Evolutionary conservation across 2,797 vertebrate species (phyloP).

Genomic region (Lindbergichthys nudifrons): DNA sequence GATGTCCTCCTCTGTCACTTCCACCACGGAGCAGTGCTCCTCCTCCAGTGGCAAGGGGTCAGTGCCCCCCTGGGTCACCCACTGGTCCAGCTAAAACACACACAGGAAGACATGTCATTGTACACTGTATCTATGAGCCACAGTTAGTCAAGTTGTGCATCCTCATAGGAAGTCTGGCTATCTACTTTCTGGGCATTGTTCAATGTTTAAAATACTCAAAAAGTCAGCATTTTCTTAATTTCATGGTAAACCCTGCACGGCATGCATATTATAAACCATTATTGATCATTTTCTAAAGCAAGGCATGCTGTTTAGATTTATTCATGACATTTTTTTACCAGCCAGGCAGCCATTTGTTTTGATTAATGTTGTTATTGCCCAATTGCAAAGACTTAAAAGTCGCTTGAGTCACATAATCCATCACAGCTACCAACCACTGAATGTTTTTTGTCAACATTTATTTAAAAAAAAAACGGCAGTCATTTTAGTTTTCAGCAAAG

Average conservation of each 20-base stretch:
- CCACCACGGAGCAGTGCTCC: constrained; percentile 94
- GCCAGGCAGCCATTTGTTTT: constrained; percentile 2
- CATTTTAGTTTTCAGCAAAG: background rate
- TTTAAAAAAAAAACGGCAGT: background rate
- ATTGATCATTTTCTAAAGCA: background rate
- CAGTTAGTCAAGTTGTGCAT: background rate
- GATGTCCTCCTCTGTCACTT: constrained; percentile 98
- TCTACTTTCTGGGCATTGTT: background rate
- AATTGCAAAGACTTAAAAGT: constrained; percentile 4
- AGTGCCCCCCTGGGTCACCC: constrained; percentile 89
- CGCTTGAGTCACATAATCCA: constrained; percentile 8
- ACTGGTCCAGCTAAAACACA: constrained; percentile 86
- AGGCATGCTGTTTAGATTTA: background rate
- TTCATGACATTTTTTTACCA: background rate
- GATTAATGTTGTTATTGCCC: constrained; percentile 18
- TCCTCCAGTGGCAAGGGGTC: constrained; percentile 93
- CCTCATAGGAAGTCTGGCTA: background rate
- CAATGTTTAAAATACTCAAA: background rate
- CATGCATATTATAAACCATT: background rate
- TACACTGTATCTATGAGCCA: background rate
- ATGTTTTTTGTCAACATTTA: background rate
- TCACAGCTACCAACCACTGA: constrained; percentile 15
- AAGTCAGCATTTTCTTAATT: background rate
- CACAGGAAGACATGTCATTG: background rate
- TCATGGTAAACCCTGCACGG: background rate